These are phyloP conservation scores for Lasioglossum figueresi DNA, from an alignment of 2,888 invertebrate species.

Conservation along the genomic window DNA sequence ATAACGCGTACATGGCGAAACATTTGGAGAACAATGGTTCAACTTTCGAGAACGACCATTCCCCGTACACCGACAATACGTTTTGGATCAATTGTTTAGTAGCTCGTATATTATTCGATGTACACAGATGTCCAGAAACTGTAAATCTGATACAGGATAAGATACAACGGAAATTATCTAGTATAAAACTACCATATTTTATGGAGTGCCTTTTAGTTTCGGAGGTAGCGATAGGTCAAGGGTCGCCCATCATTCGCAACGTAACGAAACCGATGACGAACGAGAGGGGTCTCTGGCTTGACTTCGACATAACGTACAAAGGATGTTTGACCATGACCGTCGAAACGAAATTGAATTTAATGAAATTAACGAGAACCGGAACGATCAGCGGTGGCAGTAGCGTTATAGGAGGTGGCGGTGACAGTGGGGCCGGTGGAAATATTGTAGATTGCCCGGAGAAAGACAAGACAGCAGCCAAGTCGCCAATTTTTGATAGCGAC, in stretches of 20 bases:
- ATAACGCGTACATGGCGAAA: slow-evolving; percentile 79
- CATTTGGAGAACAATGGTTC: slow-evolving; percentile 73
- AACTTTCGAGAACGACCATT: slow-evolving; percentile 14
- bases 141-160: slow-evolving; percentile 89
- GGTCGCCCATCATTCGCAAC: slow-evolving; percentile 88
- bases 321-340: slow-evolving; percentile 92
- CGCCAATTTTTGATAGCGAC: slow-evolving; percentile 90
- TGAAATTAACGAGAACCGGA: slow-evolving; percentile 86
- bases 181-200: slow-evolving; percentile 95
- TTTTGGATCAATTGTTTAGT: slow-evolving; percentile 92
- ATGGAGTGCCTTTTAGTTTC: slow-evolving; percentile 93
- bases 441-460: slow-evolving; percentile 63
- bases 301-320: slow-evolving; percentile 92
- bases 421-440: slow-evolving; percentile 51
- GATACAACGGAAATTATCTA: slow-evolving; percentile 93
- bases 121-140: slow-evolving; percentile 90
- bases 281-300: slow-evolving; percentile 94
- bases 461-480: slow-evolving; percentile 74
- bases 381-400: slow-evolving; percentile 68
- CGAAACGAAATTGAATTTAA: slow-evolving; percentile 94
- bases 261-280: slow-evolving; percentile 89
- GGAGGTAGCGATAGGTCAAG: slow-evolving; percentile 89
- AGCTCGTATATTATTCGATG: slow-evolving; percentile 92
- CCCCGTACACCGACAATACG: slow-evolving; percentile 82
- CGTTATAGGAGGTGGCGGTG: slow-evolving; percentile 47